phyloP scores from a whole-genome alignment of 2,888 invertebrate genomes.

The Calliphora vomitoria region DNA sequence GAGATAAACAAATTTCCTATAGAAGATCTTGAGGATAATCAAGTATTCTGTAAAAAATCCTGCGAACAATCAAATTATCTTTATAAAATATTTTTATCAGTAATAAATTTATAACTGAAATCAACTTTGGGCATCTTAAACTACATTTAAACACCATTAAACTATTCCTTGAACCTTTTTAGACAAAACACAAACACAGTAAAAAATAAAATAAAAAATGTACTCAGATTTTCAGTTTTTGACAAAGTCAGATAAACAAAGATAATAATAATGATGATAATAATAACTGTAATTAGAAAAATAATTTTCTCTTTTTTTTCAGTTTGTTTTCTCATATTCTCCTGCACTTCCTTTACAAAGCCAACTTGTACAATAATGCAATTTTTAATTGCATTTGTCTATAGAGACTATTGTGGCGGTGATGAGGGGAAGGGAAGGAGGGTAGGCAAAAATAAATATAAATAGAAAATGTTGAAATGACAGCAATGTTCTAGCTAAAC shows the following conservation, averaged over 20 bases:
- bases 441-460: background rate
- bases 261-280: constrained; percentile 37
- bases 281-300: constrained; percentile 49
- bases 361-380: constrained; percentile 43
- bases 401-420: constrained; percentile 13
- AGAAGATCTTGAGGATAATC: no score
- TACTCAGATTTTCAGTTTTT: background rate
- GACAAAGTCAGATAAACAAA: constrained; percentile 37
- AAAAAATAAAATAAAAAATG: background rate
- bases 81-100: no score
- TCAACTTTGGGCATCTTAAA: no score
- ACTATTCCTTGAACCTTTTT: no score
- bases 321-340: constrained; percentile 9
- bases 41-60: no score
- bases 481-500: constrained; percentile 2
- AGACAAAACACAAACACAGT: no score
- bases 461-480: constrained; percentile 35
- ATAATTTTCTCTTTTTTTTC: constrained; percentile 21
- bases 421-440: background rate
- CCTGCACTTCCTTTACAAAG: constrained; percentile 6
- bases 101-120: no score
- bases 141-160: no score
- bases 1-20: no score
- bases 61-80: no score
- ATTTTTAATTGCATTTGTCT: constrained; percentile 65